Evolutionary conservation across 2,797 vertebrate species (phyloP).

Genomic region (Luscinia megarhynchos): DNA sequence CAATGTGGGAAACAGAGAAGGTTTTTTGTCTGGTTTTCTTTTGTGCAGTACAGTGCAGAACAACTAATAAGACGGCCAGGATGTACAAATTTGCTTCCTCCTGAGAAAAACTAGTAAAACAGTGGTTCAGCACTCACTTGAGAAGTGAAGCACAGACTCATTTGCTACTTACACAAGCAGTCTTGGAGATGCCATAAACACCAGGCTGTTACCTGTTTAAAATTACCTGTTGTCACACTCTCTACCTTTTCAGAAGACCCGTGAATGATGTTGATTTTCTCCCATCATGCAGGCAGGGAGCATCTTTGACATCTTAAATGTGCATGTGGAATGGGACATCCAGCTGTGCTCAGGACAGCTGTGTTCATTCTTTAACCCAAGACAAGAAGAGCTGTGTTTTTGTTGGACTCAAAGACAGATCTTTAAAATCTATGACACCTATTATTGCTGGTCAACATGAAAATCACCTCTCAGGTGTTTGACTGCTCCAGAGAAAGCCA

Average conservation of each 20-base stretch:
- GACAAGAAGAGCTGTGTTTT: background rate
- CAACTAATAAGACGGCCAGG: background rate
- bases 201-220: background rate
- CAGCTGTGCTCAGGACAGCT: background rate
- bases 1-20: background rate
- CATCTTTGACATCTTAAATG: background rate
- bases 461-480: background rate
- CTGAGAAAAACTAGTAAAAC: background rate
- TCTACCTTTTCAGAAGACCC: background rate
- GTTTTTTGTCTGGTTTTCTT: background rate
- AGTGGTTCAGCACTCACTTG: background rate
- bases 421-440: background rate
- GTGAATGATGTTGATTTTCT: background rate
- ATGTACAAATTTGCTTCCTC: background rate
- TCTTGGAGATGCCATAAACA: background rate
- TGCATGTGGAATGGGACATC: background rate
- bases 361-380: background rate
- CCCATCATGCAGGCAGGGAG: background rate
- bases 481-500: background rate
- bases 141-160: background rate
- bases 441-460: background rate
- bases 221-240: background rate
- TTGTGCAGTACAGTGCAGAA: background rate
- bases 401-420: background rate
- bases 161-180: background rate